Evolutionary conservation across 2,797 vertebrate species (phyloP), one percentile per base, ranked within the genome.

Genomic region (Crenuchus spilurus): DNA sequence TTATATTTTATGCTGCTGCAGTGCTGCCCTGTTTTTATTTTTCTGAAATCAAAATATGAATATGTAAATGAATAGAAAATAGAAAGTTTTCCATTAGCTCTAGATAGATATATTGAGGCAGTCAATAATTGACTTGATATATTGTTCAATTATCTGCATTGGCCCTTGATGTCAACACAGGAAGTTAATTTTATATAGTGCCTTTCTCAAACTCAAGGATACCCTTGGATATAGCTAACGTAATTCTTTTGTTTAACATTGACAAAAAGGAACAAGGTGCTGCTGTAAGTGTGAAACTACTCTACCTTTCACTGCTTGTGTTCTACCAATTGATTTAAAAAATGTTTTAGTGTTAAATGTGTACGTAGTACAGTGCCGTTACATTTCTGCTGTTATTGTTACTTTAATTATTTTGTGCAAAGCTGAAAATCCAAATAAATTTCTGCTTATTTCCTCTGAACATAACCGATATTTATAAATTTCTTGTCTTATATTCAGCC

Each of bases 121-220:
- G 61, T 64, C 61, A 64, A 64, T 64, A 64, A 44, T 63, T 63
- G 41, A 8, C 24, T 46, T 63, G 14, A 26, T 62, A 41, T 60
- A 60, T 39, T 52, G 22, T 26, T 22, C 49, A 26, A 28, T 52
- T 14, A 26, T 26, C 24, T 26, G 33, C 35, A 60, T 10, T 60
- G 37, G 22, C 20, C 4, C 4, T 62, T 41, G 37, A 24, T 28
- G 18, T 37, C 39, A 9, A n/a, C n/a, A n/a, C n/a, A n/a, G n/a
- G n/a, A n/a, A n/a, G n/a, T n/a, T n/a, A n/a, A n/a, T n/a, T n/a
- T n/a, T n/a, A n/a, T n/a, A n/a, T n/a, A n/a, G n/a, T n/a, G n/a
- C n/a, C n/a, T n/a, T n/a, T n/a, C n/a, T n/a, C n/a, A n/a, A n/a
- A n/a, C n/a, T n/a, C n/a, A n/a, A n/a, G n/a, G n/a, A n/a, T n/a